A percentile compares a stretch with the other conserved stretches of the same genome.
phyloP scores from a whole-genome alignment of 2,797 vertebrate genomes.

The Leontocebus nigricollis region DNA sequence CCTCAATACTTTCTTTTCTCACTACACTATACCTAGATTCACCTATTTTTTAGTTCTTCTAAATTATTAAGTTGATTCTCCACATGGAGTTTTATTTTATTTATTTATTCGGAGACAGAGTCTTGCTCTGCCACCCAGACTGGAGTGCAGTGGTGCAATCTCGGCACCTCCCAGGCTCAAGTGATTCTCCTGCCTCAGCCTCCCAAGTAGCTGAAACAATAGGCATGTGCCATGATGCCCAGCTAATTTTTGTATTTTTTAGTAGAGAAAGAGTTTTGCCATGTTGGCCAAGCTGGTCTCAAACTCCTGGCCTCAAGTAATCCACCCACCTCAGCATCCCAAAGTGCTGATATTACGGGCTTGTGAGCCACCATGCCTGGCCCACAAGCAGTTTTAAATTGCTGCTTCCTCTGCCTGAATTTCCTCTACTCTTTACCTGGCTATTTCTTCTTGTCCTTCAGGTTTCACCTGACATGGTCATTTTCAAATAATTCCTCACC shows the following conservation, averaged over 20 bases:
- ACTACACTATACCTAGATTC: no score
- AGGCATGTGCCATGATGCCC: not conserved
- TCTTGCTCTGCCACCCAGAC: not conserved
- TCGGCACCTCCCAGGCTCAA: not conserved
- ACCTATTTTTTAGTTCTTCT: not conserved
- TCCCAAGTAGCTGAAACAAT: not conserved
- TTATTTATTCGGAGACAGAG: not conserved
- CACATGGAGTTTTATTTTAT: not conserved
- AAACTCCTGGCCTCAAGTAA: not conserved
- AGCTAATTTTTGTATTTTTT: not conserved
- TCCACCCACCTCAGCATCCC: not conserved
- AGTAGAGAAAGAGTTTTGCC: not conserved
- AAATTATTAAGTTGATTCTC: not conserved
- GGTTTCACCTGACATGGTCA: no score
- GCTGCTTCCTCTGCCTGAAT: no score
- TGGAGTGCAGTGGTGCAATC: not conserved
- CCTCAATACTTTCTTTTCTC: not conserved
- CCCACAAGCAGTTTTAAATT: no score
- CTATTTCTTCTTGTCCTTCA: not conserved
- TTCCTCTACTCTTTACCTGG: not conserved
- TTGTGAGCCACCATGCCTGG: not conserved
- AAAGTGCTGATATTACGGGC: not conserved
- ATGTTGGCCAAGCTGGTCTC: not conserved
- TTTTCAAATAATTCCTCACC: not conserved
- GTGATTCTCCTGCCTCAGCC: not conserved